phyloP scores from a whole-genome alignment of 30 jellyfish, hydroid and myxozoan species.

The Catostylus mosaicus region DNA sequence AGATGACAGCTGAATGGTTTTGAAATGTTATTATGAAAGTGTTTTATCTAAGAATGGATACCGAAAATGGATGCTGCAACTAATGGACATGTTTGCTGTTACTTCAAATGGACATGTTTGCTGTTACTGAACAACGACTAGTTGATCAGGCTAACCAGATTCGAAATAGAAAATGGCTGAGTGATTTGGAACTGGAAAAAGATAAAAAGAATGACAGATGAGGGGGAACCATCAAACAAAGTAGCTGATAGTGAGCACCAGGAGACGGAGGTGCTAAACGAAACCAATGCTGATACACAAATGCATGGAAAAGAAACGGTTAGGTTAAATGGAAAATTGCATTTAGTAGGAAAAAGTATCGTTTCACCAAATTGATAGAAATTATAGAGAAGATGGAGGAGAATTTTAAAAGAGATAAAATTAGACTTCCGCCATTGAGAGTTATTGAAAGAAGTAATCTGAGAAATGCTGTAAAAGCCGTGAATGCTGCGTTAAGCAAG shows the following conservation, averaged over 20 bases:
- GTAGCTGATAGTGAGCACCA: slow-evolving; percentile 9
- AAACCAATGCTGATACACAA: slow-evolving; percentile 3
- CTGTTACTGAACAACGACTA: too few relatives aligned
- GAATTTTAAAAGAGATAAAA: neutral
- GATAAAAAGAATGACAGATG: too few relatives aligned
- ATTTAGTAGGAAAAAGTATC: neutral
- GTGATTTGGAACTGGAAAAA: slow-evolving; percentile 7
- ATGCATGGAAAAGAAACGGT: neutral
- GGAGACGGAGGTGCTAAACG: slow-evolving; percentile 10
- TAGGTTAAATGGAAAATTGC: slow-evolving; percentile 10
- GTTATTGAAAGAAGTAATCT: slow-evolving; percentile 3
- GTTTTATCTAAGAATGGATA: too few relatives aligned
- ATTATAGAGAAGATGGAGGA: slow-evolving; percentile 6
- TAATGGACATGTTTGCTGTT: too few relatives aligned
- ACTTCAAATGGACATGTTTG: too few relatives aligned
- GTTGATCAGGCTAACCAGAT: slow-evolving; percentile 12
- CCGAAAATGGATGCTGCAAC: too few relatives aligned
- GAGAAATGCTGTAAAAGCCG: neutral
- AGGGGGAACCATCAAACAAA: slow-evolving; percentile 1
- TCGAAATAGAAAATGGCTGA: neutral
- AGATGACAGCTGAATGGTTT: neutral
- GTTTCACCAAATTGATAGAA: slow-evolving; percentile 2
- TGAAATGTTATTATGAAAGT: too few relatives aligned
- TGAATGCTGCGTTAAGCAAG: slow-evolving; percentile 5
- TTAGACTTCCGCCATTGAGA: slow-evolving; percentile 10